Base-by-base conservation (phyloP, 1,140 invertebrate genomes). In the Hylaeus volcanicus region DNA sequence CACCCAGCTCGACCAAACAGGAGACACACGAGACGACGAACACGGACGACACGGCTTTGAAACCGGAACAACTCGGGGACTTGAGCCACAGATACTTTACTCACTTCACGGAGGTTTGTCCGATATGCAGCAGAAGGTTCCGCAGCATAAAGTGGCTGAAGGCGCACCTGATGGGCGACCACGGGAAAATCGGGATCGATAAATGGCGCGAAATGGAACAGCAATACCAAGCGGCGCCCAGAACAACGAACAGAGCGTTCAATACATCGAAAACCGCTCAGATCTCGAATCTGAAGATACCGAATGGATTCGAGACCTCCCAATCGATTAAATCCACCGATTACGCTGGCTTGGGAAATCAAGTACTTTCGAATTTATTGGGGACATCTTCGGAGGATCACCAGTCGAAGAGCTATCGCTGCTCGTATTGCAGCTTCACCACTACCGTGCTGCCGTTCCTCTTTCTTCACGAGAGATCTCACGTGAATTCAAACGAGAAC, bases 121-220 rank as follows among this genome's bases (percentile, higher is more conserved):
- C 97, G 5, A 94, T 99, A 11, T 99, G 98, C 89, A 96, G 96
- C 79, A 95, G 97, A 9, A 95, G 97, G 74, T 99, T 99, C 92
- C 95, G 98, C 70, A 98, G 97, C 82, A 95, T 96, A 45, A 98
- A 99, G 83, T 98, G 97, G 95, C 93, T 99, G 63, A 97, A 98
- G 83, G 96, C 97, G 0, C 98, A 99, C 92, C 92, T 99, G 69
- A 93, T 97, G 60, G 96, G 96, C 66, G 98, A 99, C 85, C 98
- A 99, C 88, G 96, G 96, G 1, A 95, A 96, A 86, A 91, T 94
- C 12, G 96, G 96, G 1, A 92, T 95, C 15, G 96, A 97, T n/a
- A 96, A 96, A 83, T 96, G 96, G 94, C 94, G 95, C 58, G 95
- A 96, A 77, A 85, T 96, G 60, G 95, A 96, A 81, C 93, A 94